phyloP scores from a whole-genome alignment of 1,140 invertebrate species.

The Conus betulinus region DNA sequence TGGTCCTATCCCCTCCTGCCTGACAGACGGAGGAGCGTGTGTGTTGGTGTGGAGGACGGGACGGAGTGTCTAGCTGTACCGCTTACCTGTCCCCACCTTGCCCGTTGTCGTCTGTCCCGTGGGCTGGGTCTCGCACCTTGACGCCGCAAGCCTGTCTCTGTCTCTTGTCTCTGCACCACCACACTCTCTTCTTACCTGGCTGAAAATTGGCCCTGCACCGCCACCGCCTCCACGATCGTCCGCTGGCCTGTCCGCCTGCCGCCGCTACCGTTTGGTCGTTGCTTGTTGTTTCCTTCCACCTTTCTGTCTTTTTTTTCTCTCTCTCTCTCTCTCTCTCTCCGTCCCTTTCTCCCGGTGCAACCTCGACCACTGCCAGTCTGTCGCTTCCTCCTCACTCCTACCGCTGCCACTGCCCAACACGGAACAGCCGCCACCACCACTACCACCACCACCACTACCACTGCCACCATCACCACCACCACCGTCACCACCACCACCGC shows the following conservation, averaged over 20 bases:
- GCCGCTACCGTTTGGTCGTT: background rate
- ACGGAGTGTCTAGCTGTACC: background rate
- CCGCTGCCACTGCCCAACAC: no score
- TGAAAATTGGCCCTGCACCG: background rate
- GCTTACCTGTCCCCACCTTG: conserved; percentile 9
- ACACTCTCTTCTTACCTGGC: background rate
- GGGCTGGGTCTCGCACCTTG: no score
- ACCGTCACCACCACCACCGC: background rate
- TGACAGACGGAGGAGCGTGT: background rate
- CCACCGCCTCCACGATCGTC: background rate
- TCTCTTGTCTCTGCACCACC: background rate
- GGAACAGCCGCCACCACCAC: no score
- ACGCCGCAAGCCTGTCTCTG: no score
- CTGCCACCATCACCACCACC: background rate
- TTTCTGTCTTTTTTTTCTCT: background rate
- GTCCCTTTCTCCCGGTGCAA: background rate
- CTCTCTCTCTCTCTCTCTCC: background rate
- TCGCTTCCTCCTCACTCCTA: background rate
- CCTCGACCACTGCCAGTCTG: background rate
- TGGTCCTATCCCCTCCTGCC: background rate
- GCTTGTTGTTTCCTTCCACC: no score
- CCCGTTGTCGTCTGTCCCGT: background rate
- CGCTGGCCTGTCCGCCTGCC: background rate
- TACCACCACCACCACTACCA: no score
- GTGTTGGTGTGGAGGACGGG: background rate